Base-by-base conservation (phyloP, 2,113 vertebrate species). In the Gobius niger region DNA sequence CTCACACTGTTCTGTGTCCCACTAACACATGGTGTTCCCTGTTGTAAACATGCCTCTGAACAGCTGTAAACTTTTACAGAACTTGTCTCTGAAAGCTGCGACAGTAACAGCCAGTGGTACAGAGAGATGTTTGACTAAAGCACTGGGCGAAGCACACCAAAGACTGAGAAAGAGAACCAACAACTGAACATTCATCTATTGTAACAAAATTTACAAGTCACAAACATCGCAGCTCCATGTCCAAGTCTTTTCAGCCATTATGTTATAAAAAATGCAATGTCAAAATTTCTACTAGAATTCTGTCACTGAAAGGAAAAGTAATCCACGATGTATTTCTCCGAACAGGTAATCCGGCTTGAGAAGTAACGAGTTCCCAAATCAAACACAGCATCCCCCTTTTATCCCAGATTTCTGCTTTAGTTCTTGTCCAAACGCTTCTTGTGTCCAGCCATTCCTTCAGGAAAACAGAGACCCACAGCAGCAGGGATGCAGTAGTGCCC, bases 401-500 rank as follows among this genome's bases (percentile, higher is more conserved):
- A 65, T 50, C 53, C 34, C 7, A 47, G 7, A 74, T 14, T 11
- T 50, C 42, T 61, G 50, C 61, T 68, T 67, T 54, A 63, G 47
- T 34, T 42, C 62, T 19, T 63, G 0, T 56, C 49, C 14, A 65
- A 46, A 73, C 61, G 1, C 24, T 6, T 10, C 51, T 42, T 19
- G 13, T 13, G 51, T 68, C 68, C 46, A n/a, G 60, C 59, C 11
- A 50, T 40, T 70, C 24, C 65, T 65, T 42, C 44, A 15, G 50
- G 42, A 40, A 69, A 70, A 56, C 54, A 62, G 52, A 53, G 61
- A n/a, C 68, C 50, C 65, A 67, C 62, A 41, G 57, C 68, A 66
- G 79, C 44, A 64, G 11, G 75, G 73, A 82, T 77, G 65, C 66
- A 46, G 63, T 72, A 70, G 68, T 72, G 68, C 87, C 87, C 81